Evolutionary conservation across 2,888 invertebrate genomes (phyloP).

Genomic region (Ferrisia virgata): DNA sequence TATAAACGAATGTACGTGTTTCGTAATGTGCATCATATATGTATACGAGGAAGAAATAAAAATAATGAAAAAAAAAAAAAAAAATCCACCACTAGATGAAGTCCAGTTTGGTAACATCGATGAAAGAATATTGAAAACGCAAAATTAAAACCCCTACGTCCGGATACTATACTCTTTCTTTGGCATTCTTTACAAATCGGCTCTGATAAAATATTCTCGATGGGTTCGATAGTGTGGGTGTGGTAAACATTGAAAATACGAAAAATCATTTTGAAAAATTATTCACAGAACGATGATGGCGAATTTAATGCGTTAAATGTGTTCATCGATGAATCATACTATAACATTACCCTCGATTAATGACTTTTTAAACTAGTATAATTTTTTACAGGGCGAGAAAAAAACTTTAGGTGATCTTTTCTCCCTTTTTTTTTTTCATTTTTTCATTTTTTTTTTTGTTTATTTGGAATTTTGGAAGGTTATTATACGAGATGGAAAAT

Average conservation of each 20-base stretch:
- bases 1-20: not conserved
- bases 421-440: no score
- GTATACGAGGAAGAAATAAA: not conserved
- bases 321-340: conserved; percentile 13
- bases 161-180: not conserved
- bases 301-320: not conserved
- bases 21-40: not conserved
- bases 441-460: not conserved
- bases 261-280: not conserved
- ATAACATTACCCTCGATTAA: not conserved
- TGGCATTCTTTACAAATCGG: not conserved
- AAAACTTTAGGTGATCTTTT: not conserved
- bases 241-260: not conserved
- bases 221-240: not conserved
- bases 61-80: not conserved
- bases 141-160: not conserved
- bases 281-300: not conserved
- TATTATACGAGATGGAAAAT: not conserved
- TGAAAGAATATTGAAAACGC: not conserved
- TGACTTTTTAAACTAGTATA: conserved; percentile 13
- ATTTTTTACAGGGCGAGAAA: not conserved
- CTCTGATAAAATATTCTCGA: not conserved
- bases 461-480: not conserved
- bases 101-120: not conserved
- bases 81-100: not conserved